These are phyloP conservation scores for Heterotis niloticus DNA, from an alignment of 2,113 vertebrate species.

Conservation along the genomic window DNA sequence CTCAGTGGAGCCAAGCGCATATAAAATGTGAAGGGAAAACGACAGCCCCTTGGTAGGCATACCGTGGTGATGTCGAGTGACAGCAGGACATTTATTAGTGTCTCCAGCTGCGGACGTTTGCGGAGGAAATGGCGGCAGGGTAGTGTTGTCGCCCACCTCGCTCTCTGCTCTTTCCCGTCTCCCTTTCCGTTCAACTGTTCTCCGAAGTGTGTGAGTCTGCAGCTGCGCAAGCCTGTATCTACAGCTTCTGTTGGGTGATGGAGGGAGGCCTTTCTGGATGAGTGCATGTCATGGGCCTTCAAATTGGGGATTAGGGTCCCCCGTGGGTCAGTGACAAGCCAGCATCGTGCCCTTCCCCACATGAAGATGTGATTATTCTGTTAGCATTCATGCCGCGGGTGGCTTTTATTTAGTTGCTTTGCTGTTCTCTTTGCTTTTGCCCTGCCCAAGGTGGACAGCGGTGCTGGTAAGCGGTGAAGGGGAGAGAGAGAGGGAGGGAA, in stretches of 20 bases:
- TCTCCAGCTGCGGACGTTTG: not conserved
- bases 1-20: slow-evolving; percentile 42
- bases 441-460: slow-evolving; percentile 27
- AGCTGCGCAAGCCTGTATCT: slow-evolving; percentile 32
- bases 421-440: slow-evolving; percentile 46
- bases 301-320: not conserved
- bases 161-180: not conserved
- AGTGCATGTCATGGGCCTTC: not conserved
- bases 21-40: slow-evolving; percentile 61
- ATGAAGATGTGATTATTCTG: slow-evolving; percentile 47
- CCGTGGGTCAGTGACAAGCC: not conserved
- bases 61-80: slow-evolving; percentile 25
- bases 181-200: slow-evolving; percentile 33
- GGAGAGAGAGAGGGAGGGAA: slow-evolving; percentile 27
- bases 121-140: not conserved
- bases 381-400: slow-evolving; percentile 44
- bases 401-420: slow-evolving; percentile 53
- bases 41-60: slow-evolving; percentile 51
- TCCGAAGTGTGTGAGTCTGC: slow-evolving; percentile 26
- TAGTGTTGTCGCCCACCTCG: not conserved
- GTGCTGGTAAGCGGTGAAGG: slow-evolving; percentile 24
- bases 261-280: not conserved
- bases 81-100: slow-evolving; percentile 15
- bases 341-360: not conserved
- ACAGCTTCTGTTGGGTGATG: slow-evolving; percentile 30